Conservation (phyloP, 1,140 invertebrate genomes). For the Pinna nobilis region DNA sequence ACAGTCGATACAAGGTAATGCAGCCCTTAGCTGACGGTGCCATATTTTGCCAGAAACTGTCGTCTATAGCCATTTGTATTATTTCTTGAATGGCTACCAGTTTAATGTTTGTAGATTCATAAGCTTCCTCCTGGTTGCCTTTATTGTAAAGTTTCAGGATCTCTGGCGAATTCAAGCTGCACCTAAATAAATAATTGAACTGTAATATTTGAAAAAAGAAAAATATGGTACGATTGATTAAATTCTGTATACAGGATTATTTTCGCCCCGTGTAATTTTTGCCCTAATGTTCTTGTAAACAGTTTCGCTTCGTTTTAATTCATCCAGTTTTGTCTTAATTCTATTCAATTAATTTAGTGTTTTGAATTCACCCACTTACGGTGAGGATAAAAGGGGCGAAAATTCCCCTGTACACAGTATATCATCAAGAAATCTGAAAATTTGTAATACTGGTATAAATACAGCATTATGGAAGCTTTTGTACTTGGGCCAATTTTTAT, state of each 20-base stretch:
- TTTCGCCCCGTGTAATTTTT: too few species aligned
- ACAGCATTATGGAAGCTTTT: background rate
- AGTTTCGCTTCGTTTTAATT: too few species aligned
- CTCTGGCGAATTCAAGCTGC: constrained; percentile 58
- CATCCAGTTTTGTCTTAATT: background rate
- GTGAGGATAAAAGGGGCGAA: too few species aligned
- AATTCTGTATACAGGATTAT: too few species aligned
- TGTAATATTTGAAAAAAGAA: background rate
- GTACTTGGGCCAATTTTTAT: too few species aligned
- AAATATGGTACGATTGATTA: background rate
- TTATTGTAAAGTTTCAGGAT: constrained; percentile 60
- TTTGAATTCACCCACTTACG: too few species aligned
- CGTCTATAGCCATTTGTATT: constrained; percentile 41
- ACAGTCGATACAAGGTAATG: constrained; percentile 42
- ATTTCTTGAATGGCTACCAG: constrained; percentile 55
- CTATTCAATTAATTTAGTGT: too few species aligned
- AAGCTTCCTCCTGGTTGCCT: constrained; percentile 70
- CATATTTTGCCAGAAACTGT: constrained; percentile 61
- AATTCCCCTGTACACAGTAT: too few species aligned
- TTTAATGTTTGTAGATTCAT: constrained; percentile 69
- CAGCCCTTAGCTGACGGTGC: constrained; percentile 72
- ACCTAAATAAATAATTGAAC: constrained; percentile 46
- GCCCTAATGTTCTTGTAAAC: too few species aligned
- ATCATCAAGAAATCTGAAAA: background rate
- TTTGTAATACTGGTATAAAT: background rate